These are phyloP conservation scores for Muricea muricata DNA, from an alignment of 92 coral and sea anemone genomes.

Conservation along the genomic window DNA sequence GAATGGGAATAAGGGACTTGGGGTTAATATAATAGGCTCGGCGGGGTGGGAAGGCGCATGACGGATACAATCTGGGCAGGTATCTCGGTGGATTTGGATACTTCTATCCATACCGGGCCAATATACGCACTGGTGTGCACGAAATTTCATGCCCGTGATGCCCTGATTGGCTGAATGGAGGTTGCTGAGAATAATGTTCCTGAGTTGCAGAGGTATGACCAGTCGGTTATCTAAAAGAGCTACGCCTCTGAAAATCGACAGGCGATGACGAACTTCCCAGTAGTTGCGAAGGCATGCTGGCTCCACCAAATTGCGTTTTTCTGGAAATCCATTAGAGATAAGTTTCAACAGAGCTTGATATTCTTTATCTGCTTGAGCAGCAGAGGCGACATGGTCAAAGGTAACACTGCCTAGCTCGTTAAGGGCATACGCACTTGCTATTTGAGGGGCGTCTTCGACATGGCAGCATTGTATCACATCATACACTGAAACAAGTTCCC, in stretches of 20 bases:
- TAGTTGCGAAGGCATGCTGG: constrained; percentile 53
- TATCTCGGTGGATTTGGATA: no score
- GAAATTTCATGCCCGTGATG: no score
- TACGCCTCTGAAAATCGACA: constrained; percentile 60
- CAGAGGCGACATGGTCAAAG: constrained; percentile 2
- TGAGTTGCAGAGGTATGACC: no score
- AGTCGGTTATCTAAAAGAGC: constrained; percentile 22
- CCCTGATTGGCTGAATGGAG: no score
- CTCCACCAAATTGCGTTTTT: constrained; percentile 22
- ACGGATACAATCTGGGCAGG: no score
- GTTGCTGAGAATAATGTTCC: no score
- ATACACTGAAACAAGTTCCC: background rate
- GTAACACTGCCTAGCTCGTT: constrained; percentile 1
- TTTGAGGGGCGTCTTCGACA: constrained; percentile 1
- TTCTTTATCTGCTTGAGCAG: constrained; percentile 7
- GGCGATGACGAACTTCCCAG: constrained; percentile 68
- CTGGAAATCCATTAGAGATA: constrained; percentile 4
- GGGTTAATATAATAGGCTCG: no score
- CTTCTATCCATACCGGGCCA: no score
- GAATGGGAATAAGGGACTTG: no score
- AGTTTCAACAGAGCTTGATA: background rate
- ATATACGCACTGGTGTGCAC: no score
- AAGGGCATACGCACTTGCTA: background rate
- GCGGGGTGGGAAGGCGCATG: no score
- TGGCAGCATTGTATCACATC: constrained; percentile 5